Evolutionary conservation across 2,888 invertebrate species (phyloP).

Genomic region (Cancer borealis): DNA sequence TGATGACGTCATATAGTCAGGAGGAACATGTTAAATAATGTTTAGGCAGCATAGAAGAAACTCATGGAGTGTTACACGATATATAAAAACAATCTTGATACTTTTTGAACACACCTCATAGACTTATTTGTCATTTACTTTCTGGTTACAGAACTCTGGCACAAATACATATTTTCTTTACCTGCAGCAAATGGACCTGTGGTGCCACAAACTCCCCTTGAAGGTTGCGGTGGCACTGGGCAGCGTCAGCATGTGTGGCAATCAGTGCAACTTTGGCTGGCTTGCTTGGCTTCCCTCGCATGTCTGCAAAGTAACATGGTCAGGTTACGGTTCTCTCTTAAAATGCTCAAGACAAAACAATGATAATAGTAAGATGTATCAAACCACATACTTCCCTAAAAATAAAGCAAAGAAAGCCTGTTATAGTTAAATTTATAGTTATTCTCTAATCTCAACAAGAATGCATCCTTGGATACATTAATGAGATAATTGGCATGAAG

Average conservation of each 20-base stretch:
- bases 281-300: conserved; percentile 83
- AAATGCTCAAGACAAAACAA: background rate
- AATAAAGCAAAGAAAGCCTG: background rate
- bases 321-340: background rate
- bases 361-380: background rate
- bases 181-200: conserved; percentile 81
- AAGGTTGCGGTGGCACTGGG: conserved; percentile 82
- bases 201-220: conserved; percentile 83
- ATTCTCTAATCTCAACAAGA: background rate
- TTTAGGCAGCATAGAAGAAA: too few relatives aligned
- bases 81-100: too few relatives aligned
- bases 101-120: too few relatives aligned
- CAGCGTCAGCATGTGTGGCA: conserved; percentile 85
- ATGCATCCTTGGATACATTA: too few relatives aligned
- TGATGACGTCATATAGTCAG: too few relatives aligned
- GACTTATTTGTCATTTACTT: background rate
- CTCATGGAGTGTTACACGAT: too few relatives aligned
- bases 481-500: too few relatives aligned
- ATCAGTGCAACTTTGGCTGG: conserved; percentile 83
- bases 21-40: too few relatives aligned
- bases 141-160: background rate
- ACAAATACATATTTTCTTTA: background rate
- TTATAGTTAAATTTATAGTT: background rate
- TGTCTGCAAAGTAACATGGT: conserved; percentile 80
- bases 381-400: background rate